phyloP scores from a whole-genome alignment of 2,797 vertebrate genomes.

The Acridotheres tristis region DNA sequence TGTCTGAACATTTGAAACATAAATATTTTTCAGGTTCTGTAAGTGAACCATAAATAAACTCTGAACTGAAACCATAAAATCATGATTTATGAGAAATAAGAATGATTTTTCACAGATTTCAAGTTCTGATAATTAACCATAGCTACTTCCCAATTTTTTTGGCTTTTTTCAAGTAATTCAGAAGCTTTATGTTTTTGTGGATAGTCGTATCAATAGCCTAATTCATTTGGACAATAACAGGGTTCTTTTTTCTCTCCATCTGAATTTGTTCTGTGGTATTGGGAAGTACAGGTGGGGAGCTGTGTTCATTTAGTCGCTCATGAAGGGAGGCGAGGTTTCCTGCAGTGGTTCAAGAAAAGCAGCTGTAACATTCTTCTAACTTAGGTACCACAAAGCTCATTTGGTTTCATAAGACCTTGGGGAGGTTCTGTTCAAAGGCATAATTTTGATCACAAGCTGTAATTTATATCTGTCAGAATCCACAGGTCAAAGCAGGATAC shows the following conservation, averaged over 20 bases:
- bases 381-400: background rate
- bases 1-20: background rate
- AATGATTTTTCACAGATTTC: background rate
- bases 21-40: background rate
- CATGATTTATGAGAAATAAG: background rate
- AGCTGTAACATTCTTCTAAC: background rate
- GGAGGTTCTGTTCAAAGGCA: background rate
- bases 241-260: background rate
- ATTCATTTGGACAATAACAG: background rate
- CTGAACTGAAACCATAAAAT: background rate
- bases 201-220: background rate
- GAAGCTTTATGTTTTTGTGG: background rate
- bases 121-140: background rate
- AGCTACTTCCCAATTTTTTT: background rate
- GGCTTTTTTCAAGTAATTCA: background rate
- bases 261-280: background rate
- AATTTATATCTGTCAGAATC: slow-evolving; percentile 39
- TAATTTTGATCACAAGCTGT: background rate
- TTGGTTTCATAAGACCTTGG: background rate
- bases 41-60: background rate
- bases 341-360: background rate
- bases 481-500: slow-evolving; percentile 19
- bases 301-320: background rate
- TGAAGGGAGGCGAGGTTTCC: background rate
- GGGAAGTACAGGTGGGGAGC: background rate